Evolutionary conservation across 2,888 invertebrate species (phyloP).

Genomic region (Chromoteleia sp.): DNA sequence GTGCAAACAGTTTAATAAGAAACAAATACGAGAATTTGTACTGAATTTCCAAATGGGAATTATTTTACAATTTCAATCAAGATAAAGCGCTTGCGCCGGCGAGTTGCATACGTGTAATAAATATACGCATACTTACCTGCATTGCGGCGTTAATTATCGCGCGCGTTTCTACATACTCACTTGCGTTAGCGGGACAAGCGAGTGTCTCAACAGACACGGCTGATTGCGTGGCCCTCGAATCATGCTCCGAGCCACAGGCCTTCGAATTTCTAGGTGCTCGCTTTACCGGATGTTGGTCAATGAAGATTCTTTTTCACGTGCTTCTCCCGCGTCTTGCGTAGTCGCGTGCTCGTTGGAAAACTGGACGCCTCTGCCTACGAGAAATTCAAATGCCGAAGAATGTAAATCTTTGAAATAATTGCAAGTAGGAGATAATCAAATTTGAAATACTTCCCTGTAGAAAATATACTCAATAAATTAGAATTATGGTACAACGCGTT

Average conservation of each 20-base stretch:
- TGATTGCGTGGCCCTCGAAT: slow-evolving; percentile 75
- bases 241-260: slow-evolving; percentile 73
- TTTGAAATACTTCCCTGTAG: too few species aligned
- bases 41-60: slow-evolving; percentile 44
- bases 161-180: slow-evolving; percentile 61
- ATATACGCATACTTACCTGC: slow-evolving; percentile 24
- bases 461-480: too few species aligned
- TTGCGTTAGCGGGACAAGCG: slow-evolving; percentile 62
- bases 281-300: slow-evolving; percentile 77
- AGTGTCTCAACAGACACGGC: slow-evolving; percentile 72
- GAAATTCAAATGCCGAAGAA: too few species aligned
- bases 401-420: too few species aligned
- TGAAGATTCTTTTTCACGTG: slow-evolving; percentile 65
- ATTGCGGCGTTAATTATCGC: slow-evolving; percentile 66
- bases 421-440: too few species aligned
- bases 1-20: too few species aligned
- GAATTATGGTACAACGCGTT: too few species aligned
- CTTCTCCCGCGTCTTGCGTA: slow-evolving; percentile 36
- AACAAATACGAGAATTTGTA: slow-evolving; percentile 34
- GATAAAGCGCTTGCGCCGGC: slow-evolving; percentile 34
- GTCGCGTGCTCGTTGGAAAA: slow-evolving; percentile 35
- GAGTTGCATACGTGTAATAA: slow-evolving; percentile 35
- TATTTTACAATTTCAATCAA: slow-evolving; percentile 48
- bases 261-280: slow-evolving; percentile 77
- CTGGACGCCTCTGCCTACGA: slow-evolving; percentile 22